Evolutionary conservation across 2,113 vertebrate species (phyloP).

Genomic region (Cricetomys ansorgei): DNA sequence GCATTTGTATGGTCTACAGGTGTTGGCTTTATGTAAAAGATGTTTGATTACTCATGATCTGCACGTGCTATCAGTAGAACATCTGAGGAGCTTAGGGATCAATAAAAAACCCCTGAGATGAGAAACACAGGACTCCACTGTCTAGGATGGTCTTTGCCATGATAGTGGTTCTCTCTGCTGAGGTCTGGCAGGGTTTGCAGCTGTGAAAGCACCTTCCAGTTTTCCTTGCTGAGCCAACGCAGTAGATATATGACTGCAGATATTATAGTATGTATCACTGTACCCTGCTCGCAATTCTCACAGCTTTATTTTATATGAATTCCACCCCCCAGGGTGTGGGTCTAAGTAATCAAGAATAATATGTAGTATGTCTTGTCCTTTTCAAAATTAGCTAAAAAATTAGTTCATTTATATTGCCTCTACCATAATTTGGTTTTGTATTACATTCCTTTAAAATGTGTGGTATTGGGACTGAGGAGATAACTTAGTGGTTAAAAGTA

Average conservation of each 20-base stretch:
- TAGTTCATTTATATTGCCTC: neutral
- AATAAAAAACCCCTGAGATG: too few species aligned
- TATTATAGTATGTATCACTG: neutral
- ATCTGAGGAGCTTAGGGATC: too few species aligned
- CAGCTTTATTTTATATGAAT: neutral
- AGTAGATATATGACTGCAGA: neutral
- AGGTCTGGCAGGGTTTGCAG: too few species aligned
- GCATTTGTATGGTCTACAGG: too few species aligned
- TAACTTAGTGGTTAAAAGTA: neutral
- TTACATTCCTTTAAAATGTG: slow-evolving; percentile 12
- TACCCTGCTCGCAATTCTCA: neutral
- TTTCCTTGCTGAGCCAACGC: too few species aligned
- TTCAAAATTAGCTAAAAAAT: neutral
- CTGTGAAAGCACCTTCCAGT: too few species aligned
- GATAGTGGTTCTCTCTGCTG: too few species aligned
- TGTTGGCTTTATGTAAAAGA: too few species aligned
- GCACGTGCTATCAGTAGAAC: too few species aligned
- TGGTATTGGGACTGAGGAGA: neutral
- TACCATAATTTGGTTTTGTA: slow-evolving; percentile 12
- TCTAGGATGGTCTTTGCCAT: too few species aligned
- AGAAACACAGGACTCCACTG: too few species aligned
- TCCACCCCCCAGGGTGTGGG: neutral
- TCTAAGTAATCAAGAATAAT: slow-evolving; percentile 7
- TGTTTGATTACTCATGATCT: too few species aligned
- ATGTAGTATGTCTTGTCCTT: slow-evolving; percentile 18